Percentiles rank a stretch among this genome's conserved stretches.
phyloP scores from a whole-genome alignment of 2,888 invertebrate species.

The Phortica okadai region DNA sequence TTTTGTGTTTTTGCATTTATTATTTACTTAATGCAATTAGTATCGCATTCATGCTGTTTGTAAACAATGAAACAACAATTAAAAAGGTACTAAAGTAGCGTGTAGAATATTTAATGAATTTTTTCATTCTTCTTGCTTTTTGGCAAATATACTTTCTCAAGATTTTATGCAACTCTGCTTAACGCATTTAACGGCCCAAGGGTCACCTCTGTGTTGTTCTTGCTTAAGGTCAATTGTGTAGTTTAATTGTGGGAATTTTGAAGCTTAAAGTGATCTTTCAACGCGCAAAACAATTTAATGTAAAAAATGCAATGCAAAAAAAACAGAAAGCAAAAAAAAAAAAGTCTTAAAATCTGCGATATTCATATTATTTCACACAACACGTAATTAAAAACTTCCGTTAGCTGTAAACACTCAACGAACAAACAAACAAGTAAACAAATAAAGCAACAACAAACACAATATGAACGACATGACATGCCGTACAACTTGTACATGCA shows the following conservation, averaged over 20 bases:
- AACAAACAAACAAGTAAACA: slow-evolving; percentile 33
- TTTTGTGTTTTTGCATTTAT: too few species aligned
- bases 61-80: not conserved
- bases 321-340: not conserved
- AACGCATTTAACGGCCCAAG: not conserved
- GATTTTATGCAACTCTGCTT: not conserved
- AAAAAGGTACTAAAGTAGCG: too few species aligned
- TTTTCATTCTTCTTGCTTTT: too few species aligned
- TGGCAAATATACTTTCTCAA: too few species aligned
- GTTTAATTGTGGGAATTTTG: not conserved
- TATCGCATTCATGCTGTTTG: not conserved
- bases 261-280: not conserved
- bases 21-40: not conserved
- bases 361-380: slow-evolving; percentile 35
- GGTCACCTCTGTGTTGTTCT: too few species aligned
- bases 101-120: too few species aligned
- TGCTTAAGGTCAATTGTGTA: not conserved
- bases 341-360: slow-evolving; percentile 10
- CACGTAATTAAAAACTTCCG: slow-evolving; percentile 65
- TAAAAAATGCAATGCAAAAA: not conserved
- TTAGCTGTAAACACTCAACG: slow-evolving; percentile 39
- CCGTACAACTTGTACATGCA: not conserved
- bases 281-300: not conserved
- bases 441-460: not conserved
- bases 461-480: not conserved